Evolutionary conservation across 2,797 vertebrate species (phyloP).

Genomic region (Sternotherus odoratus): DNA sequence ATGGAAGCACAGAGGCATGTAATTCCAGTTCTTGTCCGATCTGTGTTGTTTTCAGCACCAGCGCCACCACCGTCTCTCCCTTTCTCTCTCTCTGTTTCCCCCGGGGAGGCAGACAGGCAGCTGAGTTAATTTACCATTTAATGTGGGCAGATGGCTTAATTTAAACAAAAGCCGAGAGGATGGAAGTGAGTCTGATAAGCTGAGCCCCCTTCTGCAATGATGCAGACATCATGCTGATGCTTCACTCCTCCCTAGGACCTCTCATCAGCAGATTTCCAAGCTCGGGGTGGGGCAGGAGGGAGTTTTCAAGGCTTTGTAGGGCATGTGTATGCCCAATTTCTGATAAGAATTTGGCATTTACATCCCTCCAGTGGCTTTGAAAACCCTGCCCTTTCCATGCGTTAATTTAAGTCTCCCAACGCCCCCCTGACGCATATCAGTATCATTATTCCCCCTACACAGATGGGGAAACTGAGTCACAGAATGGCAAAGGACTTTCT

Average conservation of each 20-base stretch:
- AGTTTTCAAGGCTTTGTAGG: neutral
- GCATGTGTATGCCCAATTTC: neutral
- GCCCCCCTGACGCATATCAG: neutral
- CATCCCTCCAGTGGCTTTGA: neutral
- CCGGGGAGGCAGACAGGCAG: conserved; percentile 44
- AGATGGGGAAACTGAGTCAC: neutral
- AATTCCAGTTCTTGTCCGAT: fast-evolving
- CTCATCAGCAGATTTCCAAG: neutral
- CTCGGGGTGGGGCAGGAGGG: too few species aligned
- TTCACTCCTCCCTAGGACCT: neutral
- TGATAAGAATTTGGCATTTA: neutral
- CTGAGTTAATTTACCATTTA: conserved; percentile 71
- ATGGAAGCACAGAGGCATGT: fast-evolving
- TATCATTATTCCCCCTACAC: neutral
- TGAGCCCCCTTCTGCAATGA: neutral
- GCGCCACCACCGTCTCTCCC: neutral
- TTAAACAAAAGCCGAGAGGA: conserved; percentile 68
- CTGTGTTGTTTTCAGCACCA: neutral
- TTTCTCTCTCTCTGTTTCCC: conserved; percentile 25
- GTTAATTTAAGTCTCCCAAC: neutral
- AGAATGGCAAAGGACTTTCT: neutral
- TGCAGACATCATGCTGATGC: neutral
- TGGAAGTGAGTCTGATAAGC: neutral
- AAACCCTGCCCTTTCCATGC: neutral
- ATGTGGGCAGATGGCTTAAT: conserved; percentile 79